Base-by-base conservation (phyloP, 2,888 invertebrate genomes). In the Andrena fulva region DNA sequence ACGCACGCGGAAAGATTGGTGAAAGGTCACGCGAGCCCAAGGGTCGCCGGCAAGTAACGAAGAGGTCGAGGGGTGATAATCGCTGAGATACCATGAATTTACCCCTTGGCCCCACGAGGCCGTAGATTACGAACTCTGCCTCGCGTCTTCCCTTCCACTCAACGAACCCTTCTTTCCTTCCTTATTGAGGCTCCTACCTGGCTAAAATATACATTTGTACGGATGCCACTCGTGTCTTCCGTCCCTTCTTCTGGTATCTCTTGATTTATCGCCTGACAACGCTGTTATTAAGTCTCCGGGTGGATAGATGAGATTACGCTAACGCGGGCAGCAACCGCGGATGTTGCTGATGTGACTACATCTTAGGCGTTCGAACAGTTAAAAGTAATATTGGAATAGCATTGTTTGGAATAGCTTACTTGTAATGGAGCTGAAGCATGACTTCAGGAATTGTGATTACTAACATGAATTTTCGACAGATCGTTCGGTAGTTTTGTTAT, bases 11-110 rank as follows among this genome's bases (percentile, higher is more conserved):
- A 80, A 87, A 77, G 79, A 86, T 85, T 81, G 76, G 67, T 64
- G 81, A 81, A 82, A 88, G 82, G 82, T 66, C 74, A 82, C 66
- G 76, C 68, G 71, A 79, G 76, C 72, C 62, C 35, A 71, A 56
- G 80, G 80, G 84, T 68, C 64, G 70, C 42, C 71, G 68, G 80
- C 85, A 85, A 86, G 86, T 82, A 87, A 90, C 82, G 81, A 87
- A 84, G 76, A 82, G 84, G 82, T 85, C 86, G 85, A 87, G 87
- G 89, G 86, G 89, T 87, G 90, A 90, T 91, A 91, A 91, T 91
- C 91, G 89, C 85, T 81, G 80, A 88, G 89, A 91, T 87, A 87
- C 85, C 80, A 62, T 85, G 84, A 84, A 88, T 86, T 89, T 85
- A 82, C 78, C 88, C 89, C 79, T 83, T 80, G 84, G 87, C 85